Evolutionary conservation across 2,797 vertebrate species (phyloP).

Genomic region (Apodemus agrarius): DNA sequence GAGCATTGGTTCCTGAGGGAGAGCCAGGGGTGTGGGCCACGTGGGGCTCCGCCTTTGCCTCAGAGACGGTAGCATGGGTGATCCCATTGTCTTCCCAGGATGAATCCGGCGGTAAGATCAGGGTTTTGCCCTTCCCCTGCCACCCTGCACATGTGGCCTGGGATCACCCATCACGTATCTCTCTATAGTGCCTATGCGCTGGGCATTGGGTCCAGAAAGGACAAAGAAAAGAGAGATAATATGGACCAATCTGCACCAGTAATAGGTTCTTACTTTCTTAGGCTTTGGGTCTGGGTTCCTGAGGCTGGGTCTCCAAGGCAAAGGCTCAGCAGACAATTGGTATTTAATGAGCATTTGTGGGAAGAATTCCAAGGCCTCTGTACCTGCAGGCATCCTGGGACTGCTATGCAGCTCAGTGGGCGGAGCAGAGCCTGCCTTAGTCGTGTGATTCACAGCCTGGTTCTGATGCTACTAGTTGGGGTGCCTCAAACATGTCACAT

Average conservation of each 20-base stretch:
- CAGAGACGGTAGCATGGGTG: not conserved
- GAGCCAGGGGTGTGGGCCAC: not conserved
- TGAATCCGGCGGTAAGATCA: not conserved
- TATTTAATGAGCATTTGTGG: not conserved
- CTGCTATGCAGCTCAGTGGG: not conserved
- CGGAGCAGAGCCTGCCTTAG: not conserved
- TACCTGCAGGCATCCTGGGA: not conserved
- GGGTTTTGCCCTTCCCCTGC: conserved; percentile 43
- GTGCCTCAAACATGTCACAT: not conserved
- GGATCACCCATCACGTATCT: not conserved
- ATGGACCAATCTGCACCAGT: not conserved
- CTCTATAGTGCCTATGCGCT: not conserved
- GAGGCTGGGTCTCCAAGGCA: not conserved
- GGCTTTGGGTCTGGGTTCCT: conserved; percentile 5
- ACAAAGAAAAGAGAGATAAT: conserved; percentile 3
- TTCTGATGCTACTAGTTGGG: not conserved
- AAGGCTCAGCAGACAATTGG: not conserved
- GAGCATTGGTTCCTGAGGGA: not conserved
- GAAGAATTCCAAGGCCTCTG: not conserved
- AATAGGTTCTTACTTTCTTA: not conserved
- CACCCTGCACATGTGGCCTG: not conserved
- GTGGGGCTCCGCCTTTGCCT: not conserved
- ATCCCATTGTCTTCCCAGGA: not conserved
- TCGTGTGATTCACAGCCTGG: not conserved
- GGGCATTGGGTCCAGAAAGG: not conserved